Evolutionary conservation across 2,113 vertebrate genomes (phyloP).

Genomic region (Sapajus apella): DNA sequence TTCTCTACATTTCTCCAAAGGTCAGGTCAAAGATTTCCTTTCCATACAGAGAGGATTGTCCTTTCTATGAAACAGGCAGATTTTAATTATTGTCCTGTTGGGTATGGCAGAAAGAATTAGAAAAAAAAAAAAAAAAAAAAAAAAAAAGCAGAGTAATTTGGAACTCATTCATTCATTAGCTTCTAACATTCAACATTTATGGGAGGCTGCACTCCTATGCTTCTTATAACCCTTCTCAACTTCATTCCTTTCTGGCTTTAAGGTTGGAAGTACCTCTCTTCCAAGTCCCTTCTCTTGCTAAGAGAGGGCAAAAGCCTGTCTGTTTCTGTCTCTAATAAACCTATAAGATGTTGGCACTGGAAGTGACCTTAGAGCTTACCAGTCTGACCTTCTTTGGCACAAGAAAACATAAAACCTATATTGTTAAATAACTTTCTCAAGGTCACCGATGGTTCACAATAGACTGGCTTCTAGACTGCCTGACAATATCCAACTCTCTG

Average conservation of each 20-base stretch:
- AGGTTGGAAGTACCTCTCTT: neutral
- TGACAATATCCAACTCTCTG: neutral
- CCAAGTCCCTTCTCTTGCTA: neutral
- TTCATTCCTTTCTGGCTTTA: neutral
- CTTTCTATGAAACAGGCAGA: neutral
- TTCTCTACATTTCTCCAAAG: neutral
- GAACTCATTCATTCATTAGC: neutral
- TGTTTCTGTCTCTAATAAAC: conserved; percentile 50
- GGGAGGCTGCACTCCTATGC: neutral
- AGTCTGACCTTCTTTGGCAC: neutral
- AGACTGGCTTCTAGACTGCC: neutral
- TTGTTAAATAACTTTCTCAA: conserved; percentile 41
- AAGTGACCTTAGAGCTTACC: conserved; percentile 46
- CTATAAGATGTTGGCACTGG: conserved; percentile 37
- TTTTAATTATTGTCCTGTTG: neutral
- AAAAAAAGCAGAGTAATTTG: neutral
- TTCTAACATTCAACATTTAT: neutral
- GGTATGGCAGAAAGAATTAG: neutral
- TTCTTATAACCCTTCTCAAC: neutral
- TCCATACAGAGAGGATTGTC: neutral
- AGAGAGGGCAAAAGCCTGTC: neutral
- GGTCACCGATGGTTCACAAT: conserved; percentile 42
- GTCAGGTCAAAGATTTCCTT: neutral
- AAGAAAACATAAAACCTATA: neutral
- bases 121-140: neutral